phyloP scores from a whole-genome alignment of 2,888 invertebrate species.

The Diarsia dahlii region DNA sequence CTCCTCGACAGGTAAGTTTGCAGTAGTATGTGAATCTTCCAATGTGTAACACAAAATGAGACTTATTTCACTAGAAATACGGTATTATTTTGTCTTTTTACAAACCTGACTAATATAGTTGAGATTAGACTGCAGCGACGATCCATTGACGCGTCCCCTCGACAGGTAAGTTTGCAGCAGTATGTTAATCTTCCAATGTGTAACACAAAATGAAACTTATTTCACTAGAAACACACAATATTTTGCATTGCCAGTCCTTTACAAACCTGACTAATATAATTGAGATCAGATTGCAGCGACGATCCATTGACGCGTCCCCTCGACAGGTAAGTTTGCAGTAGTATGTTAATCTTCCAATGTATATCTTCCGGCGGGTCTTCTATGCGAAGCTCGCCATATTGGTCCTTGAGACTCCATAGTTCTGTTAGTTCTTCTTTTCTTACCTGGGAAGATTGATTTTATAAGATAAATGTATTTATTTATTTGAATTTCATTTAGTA shows the following conservation, averaged over 20 bases:
- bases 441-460: constrained; percentile 87
- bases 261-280: constrained; percentile 96
- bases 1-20: constrained; percentile 97
- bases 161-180: constrained; percentile 97
- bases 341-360: constrained; percentile 98
- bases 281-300: constrained; percentile 96
- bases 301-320: constrained; percentile 95
- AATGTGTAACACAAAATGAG: constrained; percentile 90
- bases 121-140: constrained; percentile 97
- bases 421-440: constrained; percentile 99
- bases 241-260: too few species aligned
- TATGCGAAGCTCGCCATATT: constrained; percentile 94
- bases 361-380: constrained; percentile 96
- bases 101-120: constrained; percentile 96
- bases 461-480: too few species aligned
- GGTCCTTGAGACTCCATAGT: constrained; percentile 94
- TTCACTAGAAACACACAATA: too few species aligned
- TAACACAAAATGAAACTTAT: constrained; percentile 65
- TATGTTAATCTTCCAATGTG: constrained; percentile 98
- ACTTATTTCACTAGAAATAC: too few species aligned
- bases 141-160: constrained; percentile 94
- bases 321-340: constrained; percentile 97
- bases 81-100: too few species aligned
- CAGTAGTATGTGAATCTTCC: constrained; percentile 98
- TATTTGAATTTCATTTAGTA: too few species aligned